Conservation (phyloP, 1,140 invertebrate genomes). For the Cephus cinctus region DNA sequence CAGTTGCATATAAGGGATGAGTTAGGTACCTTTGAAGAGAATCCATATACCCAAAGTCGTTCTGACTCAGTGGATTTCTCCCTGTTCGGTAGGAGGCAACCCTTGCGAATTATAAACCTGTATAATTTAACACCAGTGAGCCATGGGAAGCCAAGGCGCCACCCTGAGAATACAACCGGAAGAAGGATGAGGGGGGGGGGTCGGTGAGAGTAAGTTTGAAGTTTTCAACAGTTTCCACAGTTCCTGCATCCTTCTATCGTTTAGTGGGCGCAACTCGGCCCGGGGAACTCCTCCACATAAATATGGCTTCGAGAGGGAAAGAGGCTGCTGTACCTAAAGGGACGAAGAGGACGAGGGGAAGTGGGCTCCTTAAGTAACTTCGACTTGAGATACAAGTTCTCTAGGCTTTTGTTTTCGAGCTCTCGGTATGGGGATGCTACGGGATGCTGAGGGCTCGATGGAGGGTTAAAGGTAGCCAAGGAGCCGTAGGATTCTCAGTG, state of each 20-base stretch:
- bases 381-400: conserved; percentile 35
- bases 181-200: conserved; percentile 17
- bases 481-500: too few relatives aligned
- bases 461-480: too few relatives aligned
- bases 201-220: conserved; percentile 39
- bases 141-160: too few relatives aligned
- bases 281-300: conserved; percentile 25
- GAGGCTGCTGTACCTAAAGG: too few relatives aligned
- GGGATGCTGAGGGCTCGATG: neutral
- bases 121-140: neutral
- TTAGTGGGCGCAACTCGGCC: neutral
- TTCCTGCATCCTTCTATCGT: conserved; percentile 19
- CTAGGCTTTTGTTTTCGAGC: conserved; percentile 29
- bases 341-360: too few relatives aligned
- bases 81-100: neutral
- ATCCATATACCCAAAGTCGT: too few relatives aligned
- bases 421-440: conserved; percentile 8
- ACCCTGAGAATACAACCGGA: too few relatives aligned
- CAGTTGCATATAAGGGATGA: too few relatives aligned
- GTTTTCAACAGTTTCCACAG: conserved; percentile 40
- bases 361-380: conserved; percentile 12
- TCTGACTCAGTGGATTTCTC: too few relatives aligned
- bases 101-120: neutral
- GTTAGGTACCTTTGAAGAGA: too few relatives aligned
- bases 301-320: conserved; percentile 35